Conservation (phyloP, 1,140 invertebrate species). For the Cydia splendana region DNA sequence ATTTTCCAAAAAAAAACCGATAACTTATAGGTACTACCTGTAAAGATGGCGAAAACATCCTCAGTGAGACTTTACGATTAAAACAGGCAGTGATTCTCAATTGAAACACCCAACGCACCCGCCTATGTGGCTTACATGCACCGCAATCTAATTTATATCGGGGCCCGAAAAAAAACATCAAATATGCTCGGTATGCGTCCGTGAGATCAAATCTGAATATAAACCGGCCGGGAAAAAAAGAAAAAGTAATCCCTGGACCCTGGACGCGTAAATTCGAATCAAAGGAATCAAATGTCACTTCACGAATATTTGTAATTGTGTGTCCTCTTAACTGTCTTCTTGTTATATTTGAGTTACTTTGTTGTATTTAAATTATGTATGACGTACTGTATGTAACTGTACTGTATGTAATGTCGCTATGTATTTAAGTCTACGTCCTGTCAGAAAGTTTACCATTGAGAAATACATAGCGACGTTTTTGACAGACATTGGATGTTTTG, state of each 20-base stretch:
- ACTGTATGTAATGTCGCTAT: background rate
- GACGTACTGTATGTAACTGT: background rate
- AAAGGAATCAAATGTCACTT: constrained; percentile 73
- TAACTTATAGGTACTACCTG: background rate
- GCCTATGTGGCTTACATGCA: constrained; percentile 35
- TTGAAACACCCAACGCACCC: constrained; percentile 39
- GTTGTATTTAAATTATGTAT: background rate
- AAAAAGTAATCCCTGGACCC: constrained; percentile 56
- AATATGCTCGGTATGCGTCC: constrained; percentile 75
- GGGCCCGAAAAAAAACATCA: constrained; percentile 66
- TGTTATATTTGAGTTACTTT: constrained; percentile 34
- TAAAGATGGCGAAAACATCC: background rate
- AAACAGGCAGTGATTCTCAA: constrained; percentile 37
- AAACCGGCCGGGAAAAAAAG: constrained; percentile 57
- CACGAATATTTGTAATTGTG: constrained; percentile 42
- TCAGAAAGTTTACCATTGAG: background rate
- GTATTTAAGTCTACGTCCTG: background rate
- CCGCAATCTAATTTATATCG: constrained; percentile 53
- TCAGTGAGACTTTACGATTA: constrained; percentile 27
- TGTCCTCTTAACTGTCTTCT: constrained; percentile 40
- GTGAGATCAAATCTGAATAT: constrained; percentile 74
- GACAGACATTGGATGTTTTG: constrained; percentile 5
- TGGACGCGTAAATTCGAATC: constrained; percentile 73
- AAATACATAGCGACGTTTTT: constrained; percentile 1
- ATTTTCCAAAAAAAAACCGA: too few relatives aligned